These are phyloP conservation scores for Alviniconcha strummeri DNA, from an alignment of 2,888 invertebrate genomes.

Conservation along the genomic window DNA sequence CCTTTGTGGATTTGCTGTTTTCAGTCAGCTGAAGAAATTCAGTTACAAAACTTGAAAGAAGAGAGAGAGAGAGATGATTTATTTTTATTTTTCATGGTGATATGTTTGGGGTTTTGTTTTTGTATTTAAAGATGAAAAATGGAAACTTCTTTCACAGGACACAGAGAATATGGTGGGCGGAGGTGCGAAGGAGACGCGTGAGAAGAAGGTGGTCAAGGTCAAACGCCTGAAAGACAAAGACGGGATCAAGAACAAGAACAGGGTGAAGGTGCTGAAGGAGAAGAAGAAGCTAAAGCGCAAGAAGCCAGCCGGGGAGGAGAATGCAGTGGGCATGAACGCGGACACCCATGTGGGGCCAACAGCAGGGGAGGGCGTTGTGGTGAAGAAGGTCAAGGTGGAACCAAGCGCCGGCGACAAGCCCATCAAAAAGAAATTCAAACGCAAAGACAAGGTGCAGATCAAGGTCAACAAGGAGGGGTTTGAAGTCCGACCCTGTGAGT, in stretches of 20 bases:
- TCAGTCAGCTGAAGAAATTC: too few relatives aligned
- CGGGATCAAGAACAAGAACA: conserved; percentile 21
- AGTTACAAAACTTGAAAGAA: too few relatives aligned
- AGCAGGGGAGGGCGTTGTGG: neutral
- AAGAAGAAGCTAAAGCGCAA: conserved; percentile 57
- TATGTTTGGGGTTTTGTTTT: too few relatives aligned
- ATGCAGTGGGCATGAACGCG: conserved; percentile 48
- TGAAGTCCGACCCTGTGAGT: too few relatives aligned
- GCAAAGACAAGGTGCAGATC: conserved; percentile 36
- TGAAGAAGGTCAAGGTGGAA: conserved; percentile 50
- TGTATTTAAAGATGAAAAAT: too few relatives aligned
- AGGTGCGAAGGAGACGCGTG: conserved; percentile 24
- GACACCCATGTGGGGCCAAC: neutral
- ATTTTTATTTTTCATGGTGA: too few relatives aligned
- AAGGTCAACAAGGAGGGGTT: conserved; percentile 40
- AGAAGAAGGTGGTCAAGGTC: conserved; percentile 30
- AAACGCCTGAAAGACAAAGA: conserved; percentile 34
- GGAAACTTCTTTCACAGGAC: conserved; percentile 24
- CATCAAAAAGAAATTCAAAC: conserved; percentile 55
- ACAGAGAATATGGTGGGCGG: conserved; percentile 45
- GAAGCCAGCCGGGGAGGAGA: conserved; percentile 52
- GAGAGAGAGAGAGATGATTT: too few relatives aligned
- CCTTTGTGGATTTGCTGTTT: too few relatives aligned
- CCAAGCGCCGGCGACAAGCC: conserved; percentile 53
- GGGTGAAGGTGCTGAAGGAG: conserved; percentile 46